These are phyloP conservation scores for Diadegma fenestrale DNA, from an alignment of 2,888 invertebrate species.

Conservation along the genomic window DNA sequence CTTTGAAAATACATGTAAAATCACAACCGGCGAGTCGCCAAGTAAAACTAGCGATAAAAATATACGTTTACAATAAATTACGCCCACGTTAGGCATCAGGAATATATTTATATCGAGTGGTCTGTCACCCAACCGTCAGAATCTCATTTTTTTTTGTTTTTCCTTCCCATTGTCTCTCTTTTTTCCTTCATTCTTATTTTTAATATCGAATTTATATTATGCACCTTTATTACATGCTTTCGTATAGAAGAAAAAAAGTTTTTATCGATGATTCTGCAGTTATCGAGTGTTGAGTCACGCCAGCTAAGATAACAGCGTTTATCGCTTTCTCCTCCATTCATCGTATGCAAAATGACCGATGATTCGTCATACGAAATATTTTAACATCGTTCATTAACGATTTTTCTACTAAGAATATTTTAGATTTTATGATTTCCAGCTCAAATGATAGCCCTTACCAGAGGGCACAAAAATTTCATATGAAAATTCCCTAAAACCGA, in stretches of 20 bases:
- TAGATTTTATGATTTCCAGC: constrained; percentile 9
- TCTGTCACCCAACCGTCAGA: constrained; percentile 63
- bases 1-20: constrained; percentile 64
- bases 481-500: neutral
- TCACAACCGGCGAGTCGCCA: constrained; percentile 81
- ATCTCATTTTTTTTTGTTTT: constrained; percentile 57
- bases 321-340: constrained; percentile 24
- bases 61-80: constrained; percentile 64
- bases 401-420: neutral
- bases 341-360: constrained; percentile 14
- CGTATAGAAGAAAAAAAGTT: constrained; percentile 6
- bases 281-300: constrained; percentile 33
- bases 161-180: neutral
- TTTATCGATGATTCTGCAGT: constrained; percentile 45
- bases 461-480: constrained; percentile 23
- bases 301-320: constrained; percentile 27
- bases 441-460: constrained; percentile 36
- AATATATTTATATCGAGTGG: constrained; percentile 56
- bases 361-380: neutral
- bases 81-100: constrained; percentile 62
- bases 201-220: constrained; percentile 41
- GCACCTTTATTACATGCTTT: constrained; percentile 37
- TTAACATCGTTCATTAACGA: constrained; percentile 4
- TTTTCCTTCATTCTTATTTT: constrained; percentile 19
- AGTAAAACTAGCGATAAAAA: constrained; percentile 70